Base-by-base conservation (phyloP, 2,888 invertebrate genomes). In the Callyntrura guangdongensis region DNA sequence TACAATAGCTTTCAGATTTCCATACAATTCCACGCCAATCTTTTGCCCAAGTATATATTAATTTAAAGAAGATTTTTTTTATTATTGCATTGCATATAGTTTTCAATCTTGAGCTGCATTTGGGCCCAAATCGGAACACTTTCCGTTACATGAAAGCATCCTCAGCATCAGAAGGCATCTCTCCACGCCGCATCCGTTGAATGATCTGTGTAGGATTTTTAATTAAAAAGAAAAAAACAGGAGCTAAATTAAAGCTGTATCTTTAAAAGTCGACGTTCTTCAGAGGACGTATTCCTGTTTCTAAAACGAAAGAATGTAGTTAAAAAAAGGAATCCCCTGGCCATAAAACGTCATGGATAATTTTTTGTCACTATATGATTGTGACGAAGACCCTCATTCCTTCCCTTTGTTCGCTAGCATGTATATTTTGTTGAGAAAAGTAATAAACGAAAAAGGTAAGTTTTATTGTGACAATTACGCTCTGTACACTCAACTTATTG, bases 111-210 rank as follows among this genome's bases (percentile, higher is more conserved):
- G 59, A 3, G 17, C 8, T 56, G n/a, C 56, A 56, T n/a, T n/a
- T n/a, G 56, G 56, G n/a, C 14, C 14, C 56, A 56, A n/a, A 11
- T 45, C 36, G 11, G 11, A 6, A 12, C 27, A 11, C 11, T 83
- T 49, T 49, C 59, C 61, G 14, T 27, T 72, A 74, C 74, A 49
- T 74, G 49, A 74, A 74, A 14, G 74, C 74, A 47, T 90, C 90
- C 14, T 90, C 90, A 12, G 67, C 83, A 56, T 90, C 90, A 6
- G 82, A 74, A 5, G 90, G 86, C 12, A 86, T 17, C 67, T 90
- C 90, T 8, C 90, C 90, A 25, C 90, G 69, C 36, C 77, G 45
- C 74, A 90, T 47, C 5, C 90, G 85, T 25, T 91, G 84, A 81
- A 92, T 82, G 27, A 92, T 83, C 89, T 86, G 49, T 27, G 17